Evolutionary conservation across 2,113 vertebrate genomes (phyloP).

Genomic region (Neotragus pygmaeus): DNA sequence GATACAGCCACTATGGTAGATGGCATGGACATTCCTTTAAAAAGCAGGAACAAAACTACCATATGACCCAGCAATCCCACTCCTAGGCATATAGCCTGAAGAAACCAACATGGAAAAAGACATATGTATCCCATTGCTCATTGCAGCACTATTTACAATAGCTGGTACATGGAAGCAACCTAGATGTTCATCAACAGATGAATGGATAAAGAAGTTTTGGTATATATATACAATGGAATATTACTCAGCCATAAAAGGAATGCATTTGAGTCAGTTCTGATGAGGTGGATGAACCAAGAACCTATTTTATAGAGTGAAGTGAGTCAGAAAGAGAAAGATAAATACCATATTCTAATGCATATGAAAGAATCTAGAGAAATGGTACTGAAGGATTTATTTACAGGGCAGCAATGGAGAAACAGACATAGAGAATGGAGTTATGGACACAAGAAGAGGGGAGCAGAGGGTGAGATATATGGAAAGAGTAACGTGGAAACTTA

Average conservation of each 20-base stretch:
- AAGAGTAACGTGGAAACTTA: not conserved
- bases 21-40: not conserved
- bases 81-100: not conserved
- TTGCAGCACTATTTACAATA: not conserved
- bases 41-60: not conserved
- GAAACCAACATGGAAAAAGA: not conserved
- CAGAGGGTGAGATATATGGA: not conserved
- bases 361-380: not conserved
- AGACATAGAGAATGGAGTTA: not conserved
- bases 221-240: not conserved
- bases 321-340: not conserved
- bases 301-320: not conserved
- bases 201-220: not conserved
- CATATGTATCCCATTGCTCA: not conserved
- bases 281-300: not conserved
- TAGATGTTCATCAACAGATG: not conserved
- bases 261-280: not conserved
- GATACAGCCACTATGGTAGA: not conserved
- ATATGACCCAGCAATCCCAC: not conserved
- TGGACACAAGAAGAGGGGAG: not conserved
- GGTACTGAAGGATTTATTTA: not conserved
- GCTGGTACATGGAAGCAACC: not conserved
- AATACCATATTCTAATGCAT: accelerated
- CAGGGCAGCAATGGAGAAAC: not conserved
- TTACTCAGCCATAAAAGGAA: not conserved